phyloP scores from a whole-genome alignment of 2,797 vertebrate genomes.

The Muraenolepis orangiensis region DNA sequence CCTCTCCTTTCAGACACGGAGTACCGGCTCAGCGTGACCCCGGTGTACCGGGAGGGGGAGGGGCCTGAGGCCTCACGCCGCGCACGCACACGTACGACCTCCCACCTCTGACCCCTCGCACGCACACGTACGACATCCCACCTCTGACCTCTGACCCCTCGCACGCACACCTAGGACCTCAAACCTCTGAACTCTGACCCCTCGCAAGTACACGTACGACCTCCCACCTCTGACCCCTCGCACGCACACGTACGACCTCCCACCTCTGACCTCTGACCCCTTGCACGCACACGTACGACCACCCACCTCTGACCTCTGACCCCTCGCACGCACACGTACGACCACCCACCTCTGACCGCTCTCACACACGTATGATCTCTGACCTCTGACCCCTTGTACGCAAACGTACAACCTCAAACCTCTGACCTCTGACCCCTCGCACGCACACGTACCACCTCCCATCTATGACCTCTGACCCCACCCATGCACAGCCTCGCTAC shows the following conservation, averaged over 20 bases:
- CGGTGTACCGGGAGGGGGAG: constrained; percentile 81
- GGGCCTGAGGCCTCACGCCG: constrained; percentile 73
- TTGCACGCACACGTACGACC: too few relatives aligned
- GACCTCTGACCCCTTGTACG: too few relatives aligned
- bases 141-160: too few relatives aligned
- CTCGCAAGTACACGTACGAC: constrained; percentile 82
- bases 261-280: too few relatives aligned
- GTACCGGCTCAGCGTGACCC: constrained; percentile 84
- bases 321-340: constrained; percentile 83
- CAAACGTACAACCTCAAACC: too few relatives aligned
- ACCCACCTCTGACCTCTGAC: constrained; percentile 62
- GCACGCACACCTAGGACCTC: too few relatives aligned
- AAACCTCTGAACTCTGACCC: constrained; percentile 62
- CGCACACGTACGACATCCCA: neutral
- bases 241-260: neutral
- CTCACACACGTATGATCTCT: too few relatives aligned
- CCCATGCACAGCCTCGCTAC: too few relatives aligned
- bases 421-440: constrained; percentile 70
- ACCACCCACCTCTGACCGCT: neutral
- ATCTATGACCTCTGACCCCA: neutral
- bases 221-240: neutral
- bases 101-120: neutral
- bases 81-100: constrained; percentile 81
- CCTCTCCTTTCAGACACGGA: constrained; percentile 84
- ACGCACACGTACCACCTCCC: constrained; percentile 77